Evolutionary conservation across 2,888 invertebrate species (phyloP).

Genomic region (Nasonia oneida): DNA sequence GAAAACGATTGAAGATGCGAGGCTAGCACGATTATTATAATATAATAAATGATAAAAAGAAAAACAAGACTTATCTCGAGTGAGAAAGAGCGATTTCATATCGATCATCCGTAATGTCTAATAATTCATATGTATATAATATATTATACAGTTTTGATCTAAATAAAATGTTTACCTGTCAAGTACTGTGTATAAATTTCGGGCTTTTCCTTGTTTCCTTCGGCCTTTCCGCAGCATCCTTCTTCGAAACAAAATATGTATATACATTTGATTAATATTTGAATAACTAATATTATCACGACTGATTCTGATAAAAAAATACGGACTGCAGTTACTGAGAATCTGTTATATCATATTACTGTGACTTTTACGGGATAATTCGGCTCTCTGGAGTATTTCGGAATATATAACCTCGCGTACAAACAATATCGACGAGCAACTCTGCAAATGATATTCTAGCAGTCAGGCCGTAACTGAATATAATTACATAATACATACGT

Average conservation of each 20-base stretch:
- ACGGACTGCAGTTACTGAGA: no score
- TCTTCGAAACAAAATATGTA: background rate
- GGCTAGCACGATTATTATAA: background rate
- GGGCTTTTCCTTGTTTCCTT: constrained; percentile 21
- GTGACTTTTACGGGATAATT: background rate
- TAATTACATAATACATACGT: background rate
- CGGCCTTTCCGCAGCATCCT: background rate
- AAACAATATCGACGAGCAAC: background rate
- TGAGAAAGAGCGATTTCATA: constrained; percentile 71
- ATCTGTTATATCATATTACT: no score
- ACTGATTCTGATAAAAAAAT: no score
- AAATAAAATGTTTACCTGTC: constrained; percentile 77
- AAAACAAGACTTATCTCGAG: constrained; percentile 45
- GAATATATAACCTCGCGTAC: no score
- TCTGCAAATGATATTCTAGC: background rate
- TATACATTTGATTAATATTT: no score
- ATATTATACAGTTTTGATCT: constrained; percentile 74
- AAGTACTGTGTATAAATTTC: constrained; percentile 54
- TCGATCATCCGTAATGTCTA: constrained; percentile 76
- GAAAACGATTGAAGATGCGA: constrained; percentile 17
- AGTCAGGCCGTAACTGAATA: background rate
- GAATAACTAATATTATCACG: no score
- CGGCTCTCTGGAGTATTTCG: background rate
- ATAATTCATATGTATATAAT: constrained; percentile 76
- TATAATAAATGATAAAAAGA: constrained; percentile 20